Evolutionary conservation across 2,888 invertebrate genomes (phyloP), one percentile per base, ranked within the genome.

Genomic region (Cyclophora punctaria): DNA sequence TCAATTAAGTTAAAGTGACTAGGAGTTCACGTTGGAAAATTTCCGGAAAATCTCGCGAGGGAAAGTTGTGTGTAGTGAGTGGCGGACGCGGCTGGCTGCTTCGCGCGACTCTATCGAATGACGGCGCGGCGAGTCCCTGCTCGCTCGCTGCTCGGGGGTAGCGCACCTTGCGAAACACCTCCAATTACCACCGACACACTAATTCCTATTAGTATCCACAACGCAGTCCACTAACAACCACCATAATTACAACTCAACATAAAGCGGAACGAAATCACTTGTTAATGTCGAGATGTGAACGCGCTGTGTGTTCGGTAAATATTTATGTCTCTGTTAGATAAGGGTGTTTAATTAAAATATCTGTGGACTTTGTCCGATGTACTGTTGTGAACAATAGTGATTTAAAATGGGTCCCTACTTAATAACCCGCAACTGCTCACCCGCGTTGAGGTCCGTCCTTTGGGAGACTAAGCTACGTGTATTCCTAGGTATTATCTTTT

Each of bases 31-130:
- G 20, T 20, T 20, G 20, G 37, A 37, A 37, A 37, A 5, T 37
- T 37, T 37, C 37, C 55, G 56, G 60, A 55, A 62, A 62, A 58
- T 58, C 50, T 51, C 67, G 69, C 72, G 69, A 54, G 60, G 60
- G 70, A 78, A 81, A 83, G 75, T 81, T 82, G 58, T 58, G 65
- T 52, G 48, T 55, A 52, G 50, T 55, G 50, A 52, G 50, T 55
- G 50, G 48, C 63, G 61, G 66, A 71, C 61, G 60, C 83, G 83
- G 72, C 67, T 63, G 62, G 71, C 66, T 75, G 68, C 75, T 68
- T 49, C 79, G 78, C 73, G 72, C 51, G 69, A 75, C 66, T 69
- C 58, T 67, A 67, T 66, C 77, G 81, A 86, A 80, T 86, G 86
- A 69, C 63, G 62, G 57, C 40, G 49, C 52, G 35, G 51, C 52